Conservation (phyloP, 2,797 vertebrate genomes). For the Pelodytes ibericus region DNA sequence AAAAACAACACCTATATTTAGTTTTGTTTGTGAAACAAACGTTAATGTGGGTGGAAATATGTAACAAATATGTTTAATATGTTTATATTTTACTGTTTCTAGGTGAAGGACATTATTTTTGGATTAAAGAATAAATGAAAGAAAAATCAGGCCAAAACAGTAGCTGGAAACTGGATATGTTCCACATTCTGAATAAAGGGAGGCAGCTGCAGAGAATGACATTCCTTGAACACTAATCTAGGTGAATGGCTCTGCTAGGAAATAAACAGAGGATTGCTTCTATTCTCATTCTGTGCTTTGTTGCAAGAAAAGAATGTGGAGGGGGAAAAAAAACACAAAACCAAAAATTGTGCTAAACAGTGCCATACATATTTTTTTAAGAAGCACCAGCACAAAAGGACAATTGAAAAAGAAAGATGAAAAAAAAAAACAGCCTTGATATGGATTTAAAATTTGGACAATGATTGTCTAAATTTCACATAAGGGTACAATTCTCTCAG, state of each 20-base stretch:
- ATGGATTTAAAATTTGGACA: not conserved
- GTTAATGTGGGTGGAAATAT: slow-evolving; percentile 2
- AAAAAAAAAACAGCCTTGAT: slow-evolving; percentile 11
- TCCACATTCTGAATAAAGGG: slow-evolving; percentile 50
- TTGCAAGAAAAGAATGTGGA: slow-evolving; percentile 45
- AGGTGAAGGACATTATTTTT: slow-evolving; percentile 24
- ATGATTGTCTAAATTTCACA: not conserved
- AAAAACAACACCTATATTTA: not conserved
- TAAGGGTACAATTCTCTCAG: not conserved
- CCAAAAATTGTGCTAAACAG: slow-evolving; percentile 32
- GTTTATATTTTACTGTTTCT: slow-evolving; percentile 9
- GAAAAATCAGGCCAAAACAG: slow-evolving; percentile 38
- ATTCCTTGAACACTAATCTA: slow-evolving; percentile 50
- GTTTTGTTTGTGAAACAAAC: slow-evolving; percentile 22
- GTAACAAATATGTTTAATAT: not conserved
- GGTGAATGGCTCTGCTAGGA: slow-evolving; percentile 41
- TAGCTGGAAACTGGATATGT: slow-evolving; percentile 43
- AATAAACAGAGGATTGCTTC: slow-evolving; percentile 42
- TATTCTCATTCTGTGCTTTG: slow-evolving; percentile 48
- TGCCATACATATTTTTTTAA: slow-evolving; percentile 17
- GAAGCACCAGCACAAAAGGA: slow-evolving; percentile 1
- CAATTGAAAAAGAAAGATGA: not conserved
- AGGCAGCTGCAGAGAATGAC: slow-evolving; percentile 49
- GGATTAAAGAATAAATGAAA: slow-evolving; percentile 11
- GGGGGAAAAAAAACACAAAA: slow-evolving; percentile 15